A percentile compares a stretch with the other conserved stretches of the same genome.
Evolutionary conservation across 2,113 vertebrate genomes (phyloP).

Genomic region (Pipra filicauda): DNA sequence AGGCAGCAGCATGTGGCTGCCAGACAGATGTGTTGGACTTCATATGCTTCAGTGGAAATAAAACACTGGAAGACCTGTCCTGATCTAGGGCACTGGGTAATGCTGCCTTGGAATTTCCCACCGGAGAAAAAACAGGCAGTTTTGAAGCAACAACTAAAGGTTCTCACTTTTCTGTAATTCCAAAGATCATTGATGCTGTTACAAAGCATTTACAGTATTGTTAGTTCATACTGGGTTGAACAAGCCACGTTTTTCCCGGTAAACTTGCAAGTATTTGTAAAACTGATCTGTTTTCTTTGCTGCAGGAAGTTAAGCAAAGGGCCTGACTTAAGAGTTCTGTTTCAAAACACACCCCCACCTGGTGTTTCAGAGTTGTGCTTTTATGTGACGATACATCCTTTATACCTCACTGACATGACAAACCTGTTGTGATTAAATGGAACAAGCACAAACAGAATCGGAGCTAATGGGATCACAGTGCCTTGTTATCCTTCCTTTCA

Average conservation of each 20-base stretch:
- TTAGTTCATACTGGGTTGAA: background rate
- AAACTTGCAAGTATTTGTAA: background rate
- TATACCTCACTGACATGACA: background rate
- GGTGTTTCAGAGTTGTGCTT: background rate
- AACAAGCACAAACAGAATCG: background rate
- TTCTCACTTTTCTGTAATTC: background rate
- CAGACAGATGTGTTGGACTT: background rate
- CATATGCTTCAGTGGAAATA: background rate
- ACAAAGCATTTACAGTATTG: background rate
- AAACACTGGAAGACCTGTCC: background rate
- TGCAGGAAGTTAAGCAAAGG: background rate
- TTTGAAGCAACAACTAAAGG: background rate
- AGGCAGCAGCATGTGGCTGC: background rate
- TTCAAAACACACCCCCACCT: background rate
- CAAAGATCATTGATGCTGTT: background rate
- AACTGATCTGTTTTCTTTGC: background rate
- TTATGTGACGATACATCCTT: background rate
- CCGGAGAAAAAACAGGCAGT: background rate
- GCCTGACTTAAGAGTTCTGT: background rate
- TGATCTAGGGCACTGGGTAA: fast-evolving
- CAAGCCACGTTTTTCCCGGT: background rate
- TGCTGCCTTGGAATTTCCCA: background rate
- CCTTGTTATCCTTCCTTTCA: background rate
- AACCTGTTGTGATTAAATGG: background rate
- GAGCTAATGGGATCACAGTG: background rate